phyloP scores from a whole-genome alignment of 1,140 invertebrate species.

The Drosophila murphyi region DNA sequence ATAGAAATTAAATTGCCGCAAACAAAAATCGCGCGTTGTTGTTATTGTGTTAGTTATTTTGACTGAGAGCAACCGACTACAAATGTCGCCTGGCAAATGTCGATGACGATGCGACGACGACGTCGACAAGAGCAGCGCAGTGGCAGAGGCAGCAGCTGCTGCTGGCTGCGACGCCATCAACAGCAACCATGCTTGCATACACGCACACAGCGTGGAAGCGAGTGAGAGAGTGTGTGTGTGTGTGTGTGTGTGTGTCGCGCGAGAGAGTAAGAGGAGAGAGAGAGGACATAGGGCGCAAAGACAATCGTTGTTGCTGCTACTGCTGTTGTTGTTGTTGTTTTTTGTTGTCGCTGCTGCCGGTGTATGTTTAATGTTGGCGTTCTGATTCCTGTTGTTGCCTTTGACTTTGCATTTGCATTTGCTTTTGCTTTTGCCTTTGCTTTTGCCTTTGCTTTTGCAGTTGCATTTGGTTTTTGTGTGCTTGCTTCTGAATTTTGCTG shows the following conservation, averaged over 20 bases:
- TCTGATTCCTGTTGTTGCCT: constrained; percentile 11
- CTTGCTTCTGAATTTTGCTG: constrained; percentile 3
- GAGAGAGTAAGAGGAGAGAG: constrained; percentile 8
- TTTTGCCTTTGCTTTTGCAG: not conserved
- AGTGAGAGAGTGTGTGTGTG: constrained; percentile 3
- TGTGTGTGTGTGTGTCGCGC: not conserved
- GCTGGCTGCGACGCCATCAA: constrained; percentile 36
- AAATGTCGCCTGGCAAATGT: constrained; percentile 43
- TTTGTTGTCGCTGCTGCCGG: not conserved
- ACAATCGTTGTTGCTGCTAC: constrained; percentile 22
- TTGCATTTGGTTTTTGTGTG: too few relatives aligned
- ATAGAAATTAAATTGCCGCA: constrained; percentile 36
- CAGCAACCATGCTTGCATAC: constrained; percentile 41
- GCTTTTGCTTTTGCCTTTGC: constrained; percentile 14
- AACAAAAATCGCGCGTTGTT: constrained; percentile 49
- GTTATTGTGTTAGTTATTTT: constrained; percentile 65
- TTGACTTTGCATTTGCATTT: constrained; percentile 25
- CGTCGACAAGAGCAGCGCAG: constrained; percentile 14
- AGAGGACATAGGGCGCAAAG: constrained; percentile 16
- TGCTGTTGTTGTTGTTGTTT: constrained; percentile 22
- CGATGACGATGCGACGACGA: constrained; percentile 25
- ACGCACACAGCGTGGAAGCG: constrained; percentile 14
- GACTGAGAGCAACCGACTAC: constrained; percentile 52
- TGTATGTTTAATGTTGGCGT: constrained; percentile 22
- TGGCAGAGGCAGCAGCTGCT: constrained; percentile 27